These are phyloP conservation scores for Corythornis vintsioides DNA, from an alignment of 2,113 vertebrate genomes.

Conservation along the genomic window DNA sequence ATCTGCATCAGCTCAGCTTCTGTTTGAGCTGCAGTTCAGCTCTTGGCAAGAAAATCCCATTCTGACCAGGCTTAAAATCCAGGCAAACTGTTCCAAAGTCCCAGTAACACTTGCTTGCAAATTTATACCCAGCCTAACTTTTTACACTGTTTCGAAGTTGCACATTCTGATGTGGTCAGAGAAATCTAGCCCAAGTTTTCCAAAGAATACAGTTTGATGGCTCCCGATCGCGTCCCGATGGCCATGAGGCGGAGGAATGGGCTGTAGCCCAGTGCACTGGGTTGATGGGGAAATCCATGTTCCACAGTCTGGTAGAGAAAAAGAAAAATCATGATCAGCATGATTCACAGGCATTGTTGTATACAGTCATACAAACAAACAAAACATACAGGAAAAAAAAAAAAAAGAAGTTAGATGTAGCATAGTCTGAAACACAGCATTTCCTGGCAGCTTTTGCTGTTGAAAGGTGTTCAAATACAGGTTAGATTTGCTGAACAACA, in stretches of 20 bases:
- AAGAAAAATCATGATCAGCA: background rate
- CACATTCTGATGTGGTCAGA: background rate
- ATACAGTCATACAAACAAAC: background rate
- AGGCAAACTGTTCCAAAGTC: background rate
- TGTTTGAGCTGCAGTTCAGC: background rate
- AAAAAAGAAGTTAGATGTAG: background rate
- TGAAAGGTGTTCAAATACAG: background rate
- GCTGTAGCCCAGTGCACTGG: conserved; percentile 94
- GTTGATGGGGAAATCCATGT: conserved; percentile 98
- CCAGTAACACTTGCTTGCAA: background rate
- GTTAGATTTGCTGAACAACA: background rate
- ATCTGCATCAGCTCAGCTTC: conserved; percentile 16
- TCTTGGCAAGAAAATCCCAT: background rate
- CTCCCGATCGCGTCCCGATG: conserved; percentile 94
- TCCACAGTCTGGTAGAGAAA: conserved; percentile 87
- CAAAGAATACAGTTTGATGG: conserved; percentile 95
- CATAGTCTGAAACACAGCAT: background rate
- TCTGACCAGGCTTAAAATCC: background rate
- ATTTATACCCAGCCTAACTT: background rate
- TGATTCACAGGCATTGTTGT: background rate
- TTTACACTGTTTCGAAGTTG: background rate
- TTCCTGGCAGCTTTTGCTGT: background rate
- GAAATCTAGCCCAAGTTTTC: background rate
- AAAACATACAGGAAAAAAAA: too few relatives aligned
- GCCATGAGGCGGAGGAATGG: conserved; percentile 87